phyloP scores from a whole-genome alignment of 2,797 vertebrate species.

The Crocidura indochinensis region DNA sequence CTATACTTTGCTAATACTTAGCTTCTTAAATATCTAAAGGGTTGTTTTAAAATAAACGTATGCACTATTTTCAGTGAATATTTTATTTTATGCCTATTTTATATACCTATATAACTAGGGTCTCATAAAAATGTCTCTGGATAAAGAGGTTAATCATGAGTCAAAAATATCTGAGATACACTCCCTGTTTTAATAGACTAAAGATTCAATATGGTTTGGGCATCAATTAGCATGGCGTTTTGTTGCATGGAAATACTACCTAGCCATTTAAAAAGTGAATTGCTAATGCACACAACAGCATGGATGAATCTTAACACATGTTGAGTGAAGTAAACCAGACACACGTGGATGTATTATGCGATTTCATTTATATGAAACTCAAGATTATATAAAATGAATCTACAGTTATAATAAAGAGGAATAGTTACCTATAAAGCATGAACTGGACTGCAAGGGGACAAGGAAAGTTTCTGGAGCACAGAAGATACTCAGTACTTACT shows the following conservation, averaged over 20 bases:
- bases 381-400: not conserved
- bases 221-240: not conserved
- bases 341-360: not conserved
- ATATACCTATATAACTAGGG: no score
- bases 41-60: no score
- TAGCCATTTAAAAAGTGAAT: not conserved
- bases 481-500: not conserved
- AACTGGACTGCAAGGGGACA: not conserved
- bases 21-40: no score
- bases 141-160: no score
- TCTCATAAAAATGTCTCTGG: no score
- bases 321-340: not conserved
- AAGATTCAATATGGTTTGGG: not conserved
- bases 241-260: conserved; percentile 34
- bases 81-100: no score
- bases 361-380: not conserved
- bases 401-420: conserved; percentile 6
- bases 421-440: not conserved
- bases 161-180: no score
- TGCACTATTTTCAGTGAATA: no score
- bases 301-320: not conserved
- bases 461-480: not conserved
- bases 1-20: no score
- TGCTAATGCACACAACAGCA: not conserved
- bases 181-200: not conserved